Conservation (phyloP, 2,888 invertebrate species). For the Tribolium freemani region DNA sequence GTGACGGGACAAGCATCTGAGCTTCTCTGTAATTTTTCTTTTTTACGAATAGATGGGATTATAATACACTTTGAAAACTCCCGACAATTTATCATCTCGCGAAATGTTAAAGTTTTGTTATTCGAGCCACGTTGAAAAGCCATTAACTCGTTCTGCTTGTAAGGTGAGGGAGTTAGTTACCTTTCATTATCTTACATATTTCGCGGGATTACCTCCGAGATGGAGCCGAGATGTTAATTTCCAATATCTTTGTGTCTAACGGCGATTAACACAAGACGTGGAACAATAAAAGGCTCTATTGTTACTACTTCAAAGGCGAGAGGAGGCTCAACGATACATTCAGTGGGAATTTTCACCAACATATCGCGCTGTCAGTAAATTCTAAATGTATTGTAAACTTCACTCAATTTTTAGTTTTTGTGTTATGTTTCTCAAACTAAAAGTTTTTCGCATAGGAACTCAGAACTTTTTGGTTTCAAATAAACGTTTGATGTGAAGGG, state of each 20-base stretch:
- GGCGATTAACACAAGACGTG: conserved; percentile 18
- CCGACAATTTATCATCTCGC: conserved; percentile 58
- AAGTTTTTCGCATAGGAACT: too few species aligned
- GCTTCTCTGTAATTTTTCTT: conserved; percentile 49
- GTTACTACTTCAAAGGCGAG: conserved; percentile 1
- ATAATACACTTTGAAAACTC: conserved; percentile 59
- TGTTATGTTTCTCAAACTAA: too few species aligned
- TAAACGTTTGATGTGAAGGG: too few species aligned
- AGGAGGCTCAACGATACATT: neutral
- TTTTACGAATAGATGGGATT: conserved; percentile 56
- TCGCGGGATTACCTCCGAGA: conserved; percentile 42
- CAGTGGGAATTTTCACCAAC: too few species aligned
- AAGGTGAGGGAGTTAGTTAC: conserved; percentile 44
- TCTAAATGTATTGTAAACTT: too few species aligned
- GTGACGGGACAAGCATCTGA: conserved; percentile 48
- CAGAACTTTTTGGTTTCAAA: too few species aligned
- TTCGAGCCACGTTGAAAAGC: conserved; percentile 57
- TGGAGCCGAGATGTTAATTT: conserved; percentile 42
- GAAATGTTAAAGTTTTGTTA: conserved; percentile 56
- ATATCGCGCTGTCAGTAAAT: too few species aligned
- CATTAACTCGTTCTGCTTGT: conserved; percentile 52
- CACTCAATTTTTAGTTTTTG: too few species aligned
- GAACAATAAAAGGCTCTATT: conserved; percentile 24
- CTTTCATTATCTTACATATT: conserved; percentile 51
- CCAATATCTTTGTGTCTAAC: conserved; percentile 41